A percentile compares a stretch with the other conserved stretches of the same genome.
Evolutionary conservation across 2,113 vertebrate species (phyloP).

Genomic region (Potamarius usumacintae): DNA sequence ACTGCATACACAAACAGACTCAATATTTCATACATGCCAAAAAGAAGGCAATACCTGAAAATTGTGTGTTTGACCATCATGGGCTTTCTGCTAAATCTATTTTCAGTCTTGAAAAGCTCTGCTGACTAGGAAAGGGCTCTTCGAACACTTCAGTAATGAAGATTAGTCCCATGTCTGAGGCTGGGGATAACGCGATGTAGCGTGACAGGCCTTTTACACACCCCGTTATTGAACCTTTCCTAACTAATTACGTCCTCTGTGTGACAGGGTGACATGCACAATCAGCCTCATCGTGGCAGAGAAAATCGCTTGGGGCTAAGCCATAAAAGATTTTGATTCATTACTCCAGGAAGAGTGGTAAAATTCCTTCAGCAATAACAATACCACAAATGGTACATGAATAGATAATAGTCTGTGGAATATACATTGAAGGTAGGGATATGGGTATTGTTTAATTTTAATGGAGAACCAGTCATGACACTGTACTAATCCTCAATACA

Average conservation of each 20-base stretch:
- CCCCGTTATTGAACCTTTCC: slow-evolving; percentile 55
- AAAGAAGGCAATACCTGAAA: slow-evolving; percentile 8
- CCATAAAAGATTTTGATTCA: slow-evolving; percentile 26
- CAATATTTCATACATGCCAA: neutral
- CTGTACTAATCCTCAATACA: neutral
- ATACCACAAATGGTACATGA: slow-evolving; percentile 9
- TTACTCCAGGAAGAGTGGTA: slow-evolving; percentile 7
- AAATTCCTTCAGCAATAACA: slow-evolving; percentile 22
- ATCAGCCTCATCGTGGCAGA: slow-evolving; percentile 46
- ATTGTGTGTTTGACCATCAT: neutral
- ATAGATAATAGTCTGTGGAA: slow-evolving; percentile 8
- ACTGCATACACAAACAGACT: neutral
- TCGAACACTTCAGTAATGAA: slow-evolving; percentile 31
- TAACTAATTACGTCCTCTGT: slow-evolving; percentile 51
- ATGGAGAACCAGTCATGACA: neutral
- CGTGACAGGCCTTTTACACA: slow-evolving; percentile 47
- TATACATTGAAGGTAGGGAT: neutral
- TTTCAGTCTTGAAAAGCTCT: neutral
- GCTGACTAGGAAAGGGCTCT: slow-evolving; percentile 5
- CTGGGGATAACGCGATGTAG: slow-evolving; percentile 24
- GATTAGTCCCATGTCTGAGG: slow-evolving; percentile 45
- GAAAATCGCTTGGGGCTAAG: slow-evolving; percentile 31
- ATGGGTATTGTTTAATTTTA: neutral
- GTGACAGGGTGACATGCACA: slow-evolving; percentile 43
- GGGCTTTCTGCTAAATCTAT: neutral